Evolutionary conservation across 2,797 vertebrate genomes (phyloP).

Genomic region (Enteromius viviparus): DNA sequence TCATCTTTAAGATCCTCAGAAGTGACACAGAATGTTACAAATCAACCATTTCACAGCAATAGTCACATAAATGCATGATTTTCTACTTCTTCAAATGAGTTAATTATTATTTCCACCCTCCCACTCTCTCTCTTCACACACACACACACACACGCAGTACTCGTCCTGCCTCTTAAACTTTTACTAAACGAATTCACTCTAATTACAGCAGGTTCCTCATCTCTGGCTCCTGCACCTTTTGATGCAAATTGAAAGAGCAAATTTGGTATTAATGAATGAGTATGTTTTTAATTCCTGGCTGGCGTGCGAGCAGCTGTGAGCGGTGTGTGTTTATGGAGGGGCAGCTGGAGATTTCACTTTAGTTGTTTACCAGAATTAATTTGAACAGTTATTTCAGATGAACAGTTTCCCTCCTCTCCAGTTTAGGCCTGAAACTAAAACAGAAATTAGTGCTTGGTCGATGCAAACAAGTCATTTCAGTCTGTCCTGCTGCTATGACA

Average conservation of each 20-base stretch:
- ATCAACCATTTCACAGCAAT: not conserved
- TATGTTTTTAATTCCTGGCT: slow-evolving; percentile 95
- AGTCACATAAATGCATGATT: not conserved
- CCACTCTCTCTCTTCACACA: not conserved
- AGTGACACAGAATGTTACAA: not conserved
- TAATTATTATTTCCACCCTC: not conserved
- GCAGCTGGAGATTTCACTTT: slow-evolving; percentile 95
- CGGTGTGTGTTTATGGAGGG: slow-evolving; percentile 84
- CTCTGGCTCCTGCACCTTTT: slow-evolving; percentile 14
- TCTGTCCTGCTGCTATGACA: not conserved
- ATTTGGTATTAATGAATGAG: slow-evolving; percentile 98
- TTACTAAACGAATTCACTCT: slow-evolving; percentile 3
- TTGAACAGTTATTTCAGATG: slow-evolving; percentile 96
- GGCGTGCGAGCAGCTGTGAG: slow-evolving; percentile 92
- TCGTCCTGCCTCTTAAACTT: not conserved
- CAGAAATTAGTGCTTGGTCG: not conserved
- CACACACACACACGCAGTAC: not conserved
- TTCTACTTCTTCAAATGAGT: not conserved
- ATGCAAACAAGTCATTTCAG: not conserved
- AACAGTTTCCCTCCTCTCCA: slow-evolving; percentile 81
- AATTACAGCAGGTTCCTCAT: slow-evolving; percentile 12
- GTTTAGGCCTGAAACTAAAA: not conserved
- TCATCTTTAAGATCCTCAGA: not conserved
- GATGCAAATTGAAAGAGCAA: slow-evolving; percentile 64
- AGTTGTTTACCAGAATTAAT: slow-evolving; percentile 98